These are phyloP conservation scores for Invenusta paracnida DNA, from an alignment of 2,888 invertebrate species.

Conservation along the genomic window DNA sequence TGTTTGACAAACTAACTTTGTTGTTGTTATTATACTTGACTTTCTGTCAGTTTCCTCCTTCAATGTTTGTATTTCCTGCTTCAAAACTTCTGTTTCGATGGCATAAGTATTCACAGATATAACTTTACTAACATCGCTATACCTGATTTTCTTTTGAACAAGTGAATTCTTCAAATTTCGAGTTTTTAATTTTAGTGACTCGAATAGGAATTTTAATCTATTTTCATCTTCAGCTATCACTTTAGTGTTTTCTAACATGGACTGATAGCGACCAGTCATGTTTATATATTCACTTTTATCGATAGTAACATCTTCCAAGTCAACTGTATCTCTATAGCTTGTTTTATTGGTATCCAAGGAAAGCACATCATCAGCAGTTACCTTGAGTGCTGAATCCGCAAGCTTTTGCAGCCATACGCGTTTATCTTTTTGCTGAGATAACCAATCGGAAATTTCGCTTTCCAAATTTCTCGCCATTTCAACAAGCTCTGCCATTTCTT, in stretches of 20 bases:
- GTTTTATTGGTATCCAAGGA: too few relatives aligned
- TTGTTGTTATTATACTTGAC: neutral
- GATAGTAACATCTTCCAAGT: neutral
- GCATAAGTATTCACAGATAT: neutral
- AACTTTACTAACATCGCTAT: neutral
- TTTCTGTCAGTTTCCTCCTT: neutral
- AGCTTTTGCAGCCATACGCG: neutral
- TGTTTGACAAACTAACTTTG: neutral
- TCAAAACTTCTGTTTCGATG: neutral
- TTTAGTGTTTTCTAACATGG: neutral
- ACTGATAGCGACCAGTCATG: neutral
- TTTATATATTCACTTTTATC: neutral
- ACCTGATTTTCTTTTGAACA: neutral
- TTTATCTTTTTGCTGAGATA: neutral
- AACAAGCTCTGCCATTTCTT: neutral
- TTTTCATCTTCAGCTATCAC: neutral
- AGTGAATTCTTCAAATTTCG: neutral
- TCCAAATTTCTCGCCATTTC: neutral
- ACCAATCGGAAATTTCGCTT: neutral
- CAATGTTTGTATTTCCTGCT: neutral
- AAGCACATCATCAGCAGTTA: neutral
- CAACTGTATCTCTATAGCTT: neutral
- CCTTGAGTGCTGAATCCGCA: neutral
- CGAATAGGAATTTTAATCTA: neutral
- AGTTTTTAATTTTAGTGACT: neutral